Evolutionary conservation across 2,888 invertebrate genomes (phyloP).

Genomic region (Drosophila helvetica): DNA sequence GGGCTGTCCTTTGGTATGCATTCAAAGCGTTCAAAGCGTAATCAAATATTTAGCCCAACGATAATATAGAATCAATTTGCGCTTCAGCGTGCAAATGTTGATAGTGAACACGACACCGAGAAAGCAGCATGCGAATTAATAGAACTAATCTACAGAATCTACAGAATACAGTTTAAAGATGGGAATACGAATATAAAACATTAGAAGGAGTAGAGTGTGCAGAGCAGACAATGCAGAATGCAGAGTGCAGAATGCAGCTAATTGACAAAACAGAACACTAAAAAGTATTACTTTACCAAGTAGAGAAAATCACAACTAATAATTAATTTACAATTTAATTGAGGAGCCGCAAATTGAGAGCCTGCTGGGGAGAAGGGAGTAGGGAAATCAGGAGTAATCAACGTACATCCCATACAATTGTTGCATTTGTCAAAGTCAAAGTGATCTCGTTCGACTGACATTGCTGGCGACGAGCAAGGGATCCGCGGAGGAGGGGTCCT

Average conservation of each 20-base stretch:
- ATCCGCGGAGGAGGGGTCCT: not conserved
- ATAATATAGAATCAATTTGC: constrained; percentile 77
- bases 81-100: constrained; percentile 67
- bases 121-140: constrained; percentile 71
- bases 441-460: constrained; percentile 10
- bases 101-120: constrained; percentile 66
- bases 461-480: not conserved
- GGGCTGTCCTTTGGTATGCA: constrained; percentile 48
- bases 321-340: constrained; percentile 68
- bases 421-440: constrained; percentile 16
- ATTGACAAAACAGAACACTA: constrained; percentile 54
- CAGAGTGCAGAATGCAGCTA: constrained; percentile 58
- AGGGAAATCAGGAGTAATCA: not conserved
- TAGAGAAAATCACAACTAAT: constrained; percentile 60
- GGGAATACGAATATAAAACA: constrained; percentile 32
- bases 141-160: constrained; percentile 53
- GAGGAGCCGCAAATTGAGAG: constrained; percentile 53
- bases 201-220: constrained; percentile 26
- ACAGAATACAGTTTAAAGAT: constrained; percentile 47
- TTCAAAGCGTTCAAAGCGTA: constrained; percentile 66
- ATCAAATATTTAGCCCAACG: constrained; percentile 83
- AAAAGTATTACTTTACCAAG: constrained; percentile 76
- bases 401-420: not conserved
- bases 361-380: not conserved
- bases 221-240: constrained; percentile 50